phyloP scores from a whole-genome alignment of 2,888 invertebrate species.

The Eupithecia subumbrata region DNA sequence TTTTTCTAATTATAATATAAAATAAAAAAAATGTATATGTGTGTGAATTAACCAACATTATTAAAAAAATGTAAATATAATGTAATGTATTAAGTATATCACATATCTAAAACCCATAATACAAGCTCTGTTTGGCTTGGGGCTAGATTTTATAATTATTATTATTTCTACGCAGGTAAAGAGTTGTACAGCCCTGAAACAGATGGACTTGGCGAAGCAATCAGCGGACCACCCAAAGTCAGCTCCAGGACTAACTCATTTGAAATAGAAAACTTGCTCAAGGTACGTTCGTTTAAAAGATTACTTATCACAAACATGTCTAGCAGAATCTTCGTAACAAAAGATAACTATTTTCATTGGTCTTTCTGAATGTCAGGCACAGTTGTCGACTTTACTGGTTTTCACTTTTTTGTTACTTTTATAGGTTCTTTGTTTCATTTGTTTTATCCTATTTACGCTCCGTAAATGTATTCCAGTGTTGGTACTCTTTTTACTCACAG shows the following conservation, averaged over 20 bases:
- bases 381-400: conserved; percentile 12
- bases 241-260: conserved; percentile 95
- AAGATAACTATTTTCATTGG: background rate
- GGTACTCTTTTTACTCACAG: conserved; percentile 5
- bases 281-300: conserved; percentile 73
- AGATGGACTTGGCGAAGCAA: conserved; percentile 68
- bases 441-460: conserved; percentile 15
- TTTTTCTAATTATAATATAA: no score
- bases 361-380: conserved; percentile 5
- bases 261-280: conserved; percentile 97
- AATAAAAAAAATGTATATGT: no score
- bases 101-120: no score
- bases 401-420: conserved; percentile 8
- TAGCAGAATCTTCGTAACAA: background rate
- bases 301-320: background rate
- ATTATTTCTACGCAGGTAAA: conserved; percentile 82
- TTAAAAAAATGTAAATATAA: background rate
- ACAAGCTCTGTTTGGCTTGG: no score
- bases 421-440: conserved; percentile 15
- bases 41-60: no score
- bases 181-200: conserved; percentile 88
- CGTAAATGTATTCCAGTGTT: conserved; percentile 18
- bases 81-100: no score
- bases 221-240: conserved; percentile 84
- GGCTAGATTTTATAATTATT: background rate